Base-by-base conservation (phyloP, 2,113 vertebrate species). In the Patagioenas fasciata region DNA sequence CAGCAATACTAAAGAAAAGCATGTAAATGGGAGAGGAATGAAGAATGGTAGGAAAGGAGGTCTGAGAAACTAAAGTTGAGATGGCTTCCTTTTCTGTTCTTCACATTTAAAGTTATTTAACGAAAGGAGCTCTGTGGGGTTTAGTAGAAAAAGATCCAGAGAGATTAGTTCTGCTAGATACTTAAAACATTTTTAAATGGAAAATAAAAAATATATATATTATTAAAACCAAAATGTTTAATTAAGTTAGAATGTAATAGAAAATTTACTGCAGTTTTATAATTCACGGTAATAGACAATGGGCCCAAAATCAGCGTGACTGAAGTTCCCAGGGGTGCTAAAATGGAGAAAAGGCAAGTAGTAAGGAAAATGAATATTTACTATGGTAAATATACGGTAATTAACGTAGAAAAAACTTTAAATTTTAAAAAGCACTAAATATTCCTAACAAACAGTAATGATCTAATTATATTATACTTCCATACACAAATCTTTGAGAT, bases 161-260 rank as follows among this genome's bases (percentile, higher is more conserved):
- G 47, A 93, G 29, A 79, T 51, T 64, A 91, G 42, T 64, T 97
- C 72, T 78, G 23, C 89, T 66, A 72, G 32, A 64, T 58, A 65
- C 54, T 51, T 92, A 20, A 72, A 90, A 92, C 25, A 77, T 58
- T 19, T 80, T 71, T 93, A 74, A 66, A 93, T 18, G 5, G 40
- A 90, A 87, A 96, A 95, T 61, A 38, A 92, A 74, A 92, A 94
- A 80, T 42, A 74, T 54, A 92, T 93, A 80, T 50, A 74, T 54
- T 60, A 70, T 80, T 91, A 85, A 94, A 96, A 57, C 57, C 16
- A 83, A 97, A 95, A 67, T 40, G 42, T 90, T 87, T 88, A 91
- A 95, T 96, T 94, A 89, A 89, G 89, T 97, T 95, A 91, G 72
- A 96, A 85, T 53, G 54, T 80, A 96, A 93, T 48, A 95, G 80